phyloP scores from a whole-genome alignment of 1,140 invertebrate species.

The Magallana angulata region DNA sequence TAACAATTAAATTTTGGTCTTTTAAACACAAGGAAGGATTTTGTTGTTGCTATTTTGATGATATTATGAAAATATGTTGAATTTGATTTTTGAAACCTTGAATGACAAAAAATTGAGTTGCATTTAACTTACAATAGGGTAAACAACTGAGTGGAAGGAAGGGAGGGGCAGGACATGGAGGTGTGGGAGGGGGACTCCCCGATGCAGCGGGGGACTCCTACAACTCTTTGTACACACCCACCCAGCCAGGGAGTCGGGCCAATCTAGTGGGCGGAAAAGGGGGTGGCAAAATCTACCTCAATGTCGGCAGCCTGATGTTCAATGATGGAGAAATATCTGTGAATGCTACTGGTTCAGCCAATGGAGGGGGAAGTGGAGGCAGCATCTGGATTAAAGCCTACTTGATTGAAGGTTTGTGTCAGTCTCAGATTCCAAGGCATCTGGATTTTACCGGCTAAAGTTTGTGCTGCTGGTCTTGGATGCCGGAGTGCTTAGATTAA shows the following conservation, averaged over 20 bases:
- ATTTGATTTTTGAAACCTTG: too few relatives aligned
- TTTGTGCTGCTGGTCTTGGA: too few relatives aligned
- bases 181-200: constrained; percentile 63
- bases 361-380: constrained; percentile 72
- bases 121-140: not conserved
- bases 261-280: constrained; percentile 63
- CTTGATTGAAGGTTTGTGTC: constrained; percentile 59
- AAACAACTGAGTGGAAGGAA: constrained; percentile 41
- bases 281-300: constrained; percentile 67
- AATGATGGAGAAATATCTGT: constrained; percentile 71
- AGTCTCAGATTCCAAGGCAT: too few relatives aligned
- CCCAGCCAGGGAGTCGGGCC: constrained; percentile 66
- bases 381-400: constrained; percentile 69
- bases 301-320: constrained; percentile 62
- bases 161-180: constrained; percentile 70
- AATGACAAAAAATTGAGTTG: too few relatives aligned
- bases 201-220: constrained; percentile 58
- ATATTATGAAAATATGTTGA: too few relatives aligned
- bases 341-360: constrained; percentile 60
- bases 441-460: too few relatives aligned
- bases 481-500: too few relatives aligned
- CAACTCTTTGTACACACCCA: constrained; percentile 69
- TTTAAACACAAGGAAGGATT: not conserved
- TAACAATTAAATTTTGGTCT: too few relatives aligned
- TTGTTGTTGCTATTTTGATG: too few relatives aligned